Evolutionary conservation across 2,797 vertebrate genomes (phyloP), one percentile per base, ranked within the genome.

Genomic region (Coreius guichenoti): DNA sequence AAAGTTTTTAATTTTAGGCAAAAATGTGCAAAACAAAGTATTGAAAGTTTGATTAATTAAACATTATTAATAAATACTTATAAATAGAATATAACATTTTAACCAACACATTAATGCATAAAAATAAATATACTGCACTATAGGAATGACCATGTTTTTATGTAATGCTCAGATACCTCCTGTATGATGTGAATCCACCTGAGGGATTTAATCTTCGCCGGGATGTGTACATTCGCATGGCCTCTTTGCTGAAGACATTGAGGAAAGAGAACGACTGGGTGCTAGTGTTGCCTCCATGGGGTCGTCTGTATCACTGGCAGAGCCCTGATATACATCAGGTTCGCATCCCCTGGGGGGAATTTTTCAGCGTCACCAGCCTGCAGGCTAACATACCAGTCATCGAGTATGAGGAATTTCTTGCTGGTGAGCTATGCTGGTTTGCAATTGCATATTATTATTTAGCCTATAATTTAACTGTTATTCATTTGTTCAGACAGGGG

Each of bases 301-400:
- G 98, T 72, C 96, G 95, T 8, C 96, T 99, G 29, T 99, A 99
- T 89, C 98, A 99, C 91, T 99, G 98, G 98, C 98, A 99, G 93
- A 99, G 96, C 91, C 95, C 97, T 0, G 94, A 97, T 89, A 93
- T 99, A 72, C 96, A 95, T 86, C 98, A 99, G 91, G 91, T 96
- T 56, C 96, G 93, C 31, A 96, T 99, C 33, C 96, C 96, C 3
- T 99, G 98, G 98, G 93, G 96, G 0, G 93, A 96, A 65, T 99
- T 99, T 85, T 99, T 99, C 67, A 97, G 98, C 87, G 86, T 99
- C 74, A 94, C 94, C 1, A 98, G 96, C 89, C 95, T 99, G 87
- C 96, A 96, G 86, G 95, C 89, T 87, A 98, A 99, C 65, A 94
- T 99, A 81, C 98, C 97, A 0, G 97, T 98, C 70, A 94, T 99